A percentile compares a stretch with the other conserved stretches of the same genome.
phyloP scores from a whole-genome alignment of 2,113 vertebrate genomes.

The Alligator mississippiensis region DNA sequence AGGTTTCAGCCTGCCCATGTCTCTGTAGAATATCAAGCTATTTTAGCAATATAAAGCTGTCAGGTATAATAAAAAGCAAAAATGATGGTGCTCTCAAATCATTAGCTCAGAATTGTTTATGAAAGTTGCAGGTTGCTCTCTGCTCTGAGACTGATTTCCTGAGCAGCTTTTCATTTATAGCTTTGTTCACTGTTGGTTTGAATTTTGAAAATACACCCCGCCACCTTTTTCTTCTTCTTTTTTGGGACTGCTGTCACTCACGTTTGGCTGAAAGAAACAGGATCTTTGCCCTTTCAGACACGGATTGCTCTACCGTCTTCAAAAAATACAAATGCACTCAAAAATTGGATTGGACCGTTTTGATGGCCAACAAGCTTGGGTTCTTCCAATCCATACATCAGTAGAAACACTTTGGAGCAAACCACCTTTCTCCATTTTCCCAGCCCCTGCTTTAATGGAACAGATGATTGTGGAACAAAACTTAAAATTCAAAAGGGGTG shows the following conservation, averaged over 20 bases:
- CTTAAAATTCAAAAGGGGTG: neutral
- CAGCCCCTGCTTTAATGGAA: neutral
- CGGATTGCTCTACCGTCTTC: fast-evolving
- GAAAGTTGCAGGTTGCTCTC: slow-evolving; percentile 43
- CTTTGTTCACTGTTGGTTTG: neutral
- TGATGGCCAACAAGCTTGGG: neutral
- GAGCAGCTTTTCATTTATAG: slow-evolving; percentile 29
- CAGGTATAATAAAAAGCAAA: slow-evolving; percentile 54
- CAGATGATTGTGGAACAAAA: neutral
- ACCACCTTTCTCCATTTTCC: neutral
- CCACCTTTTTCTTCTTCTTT: neutral
- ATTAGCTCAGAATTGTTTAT: slow-evolving; percentile 64
- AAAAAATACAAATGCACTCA: neutral
- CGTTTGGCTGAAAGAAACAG: neutral
- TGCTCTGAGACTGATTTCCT: slow-evolving; percentile 18
- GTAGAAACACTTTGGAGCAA: fast-evolving
- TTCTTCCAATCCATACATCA: fast-evolving
- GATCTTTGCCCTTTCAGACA: neutral
- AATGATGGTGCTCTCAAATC: slow-evolving; percentile 44
- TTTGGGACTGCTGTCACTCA: neutral
- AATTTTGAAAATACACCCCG: neutral
- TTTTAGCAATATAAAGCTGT: slow-evolving; percentile 58
- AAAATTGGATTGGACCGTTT: neutral
- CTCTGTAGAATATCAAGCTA: neutral
- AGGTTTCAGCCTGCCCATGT: neutral